Base-by-base conservation (phyloP, 2,888 invertebrate genomes). In the Cheilosia soror region DNA sequence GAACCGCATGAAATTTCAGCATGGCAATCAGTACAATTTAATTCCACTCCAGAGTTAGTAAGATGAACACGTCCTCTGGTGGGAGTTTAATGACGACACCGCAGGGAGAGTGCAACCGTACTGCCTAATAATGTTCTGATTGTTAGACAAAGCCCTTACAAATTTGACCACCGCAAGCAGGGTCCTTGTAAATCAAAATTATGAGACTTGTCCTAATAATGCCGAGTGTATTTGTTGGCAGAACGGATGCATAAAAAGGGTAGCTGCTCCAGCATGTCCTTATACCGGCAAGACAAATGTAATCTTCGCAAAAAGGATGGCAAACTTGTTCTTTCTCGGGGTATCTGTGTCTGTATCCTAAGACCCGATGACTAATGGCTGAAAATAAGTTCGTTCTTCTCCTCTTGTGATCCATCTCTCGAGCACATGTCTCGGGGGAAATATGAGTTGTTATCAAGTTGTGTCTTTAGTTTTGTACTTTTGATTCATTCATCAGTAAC, bases 361-460 rank as follows among this genome's bases (percentile, higher is more conserved):
- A 83, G 83, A 73, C 78, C 66, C 51, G 73, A 83, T 83, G 83
- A 83, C 83, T 78, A 83, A 83, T 83, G 83, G 78, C 62, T 78
- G 78, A 83, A 37, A 83, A 83, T 83, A 78, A 78, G 73, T 83
- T 78, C 49, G 72, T 78, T 83, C 73, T 66, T 62, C 78, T 37
- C 78, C 68, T 73, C 25, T 27, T 53, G 78, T 73, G 78, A 83
- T 83, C 68, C 68, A 83, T 83, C 83, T 78, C 78, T 63, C 20
- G 68, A 78, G 83, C 78, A 78, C 73, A 83, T 78, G 78, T 83
- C 78, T 73, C 63, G 42, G 33, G 83, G 83, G 83, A 83, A 83
- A 83, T 83, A 83, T 83, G 83, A 83, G 78, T 83, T 83, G 78
- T 83, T 83, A 83, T 77, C 82, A 83, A 78, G 72, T 83, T 78